These are phyloP conservation scores for Agapetus fuscipes DNA, from an alignment of 2,888 invertebrate genomes.

Conservation along the genomic window DNA sequence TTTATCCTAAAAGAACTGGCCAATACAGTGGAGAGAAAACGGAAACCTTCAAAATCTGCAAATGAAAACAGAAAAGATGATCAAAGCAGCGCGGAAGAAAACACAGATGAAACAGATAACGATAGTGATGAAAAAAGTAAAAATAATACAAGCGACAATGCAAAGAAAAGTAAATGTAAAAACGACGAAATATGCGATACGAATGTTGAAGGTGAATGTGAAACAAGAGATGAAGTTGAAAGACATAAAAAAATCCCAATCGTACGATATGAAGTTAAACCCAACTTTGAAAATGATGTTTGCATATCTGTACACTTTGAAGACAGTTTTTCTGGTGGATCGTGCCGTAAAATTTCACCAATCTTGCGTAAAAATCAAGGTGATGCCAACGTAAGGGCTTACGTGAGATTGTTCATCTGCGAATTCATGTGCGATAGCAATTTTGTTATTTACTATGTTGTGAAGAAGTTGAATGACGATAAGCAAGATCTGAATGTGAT, in stretches of 20 bases:
- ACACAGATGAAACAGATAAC: not conserved
- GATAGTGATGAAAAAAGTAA: not conserved
- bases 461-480: constrained; percentile 27
- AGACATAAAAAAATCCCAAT: constrained; percentile 6
- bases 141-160: no score
- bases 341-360: constrained; percentile 38
- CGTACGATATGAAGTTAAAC: constrained; percentile 7
- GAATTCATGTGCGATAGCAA: constrained; percentile 29
- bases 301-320: constrained; percentile 33
- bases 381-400: constrained; percentile 23
- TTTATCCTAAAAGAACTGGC: constrained; percentile 17
- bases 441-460: constrained; percentile 34
- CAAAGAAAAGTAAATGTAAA: no score
- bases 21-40: not conserved
- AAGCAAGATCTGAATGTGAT: constrained; percentile 30
- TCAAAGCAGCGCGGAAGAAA: not conserved
- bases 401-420: constrained; percentile 31
- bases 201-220: constrained; percentile 1
- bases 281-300: constrained; percentile 2
- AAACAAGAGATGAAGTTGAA: not conserved
- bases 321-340: constrained; percentile 45
- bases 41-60: not conserved
- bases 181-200: no score
- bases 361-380: constrained; percentile 25
- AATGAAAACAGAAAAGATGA: not conserved